phyloP scores from a whole-genome alignment of 23 tunicate species.

The Trididemnum miniatum region DNA sequence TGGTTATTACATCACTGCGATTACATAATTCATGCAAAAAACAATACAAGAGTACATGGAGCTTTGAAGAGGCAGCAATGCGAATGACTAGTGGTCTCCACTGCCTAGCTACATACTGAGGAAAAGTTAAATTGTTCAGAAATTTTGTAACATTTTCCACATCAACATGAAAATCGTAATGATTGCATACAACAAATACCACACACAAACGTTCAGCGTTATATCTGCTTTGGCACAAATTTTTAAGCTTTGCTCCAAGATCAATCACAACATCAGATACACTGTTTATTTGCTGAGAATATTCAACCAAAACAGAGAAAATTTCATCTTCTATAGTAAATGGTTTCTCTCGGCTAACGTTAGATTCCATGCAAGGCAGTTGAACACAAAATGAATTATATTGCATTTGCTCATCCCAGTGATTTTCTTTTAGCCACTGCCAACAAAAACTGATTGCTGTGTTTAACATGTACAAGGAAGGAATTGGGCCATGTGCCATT shows the following conservation, averaged over 20 bases:
- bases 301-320: not conserved
- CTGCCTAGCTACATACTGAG: not conserved
- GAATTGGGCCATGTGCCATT: conserved; percentile 45
- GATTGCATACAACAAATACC: not conserved
- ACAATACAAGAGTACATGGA: not conserved
- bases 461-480: conserved; percentile 34
- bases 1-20: not conserved
- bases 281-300: not conserved
- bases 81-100: not conserved
- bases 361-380: not conserved
- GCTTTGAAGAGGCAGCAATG: not conserved
- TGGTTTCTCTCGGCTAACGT: not conserved
- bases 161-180: not conserved
- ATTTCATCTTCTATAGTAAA: not conserved
- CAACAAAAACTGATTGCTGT: conserved; percentile 52
- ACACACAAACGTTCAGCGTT: conserved; percentile 8
- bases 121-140: not conserved
- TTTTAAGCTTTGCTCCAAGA: not conserved
- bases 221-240: not conserved
- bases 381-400: not conserved
- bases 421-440: conserved; percentile 53
- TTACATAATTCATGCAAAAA: not conserved
- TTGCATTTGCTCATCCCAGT: conserved; percentile 38
- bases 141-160: not conserved
- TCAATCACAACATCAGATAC: not conserved